Evolutionary conservation across 2,888 invertebrate species (phyloP).

Genomic region (Dryobotodes eremita): DNA sequence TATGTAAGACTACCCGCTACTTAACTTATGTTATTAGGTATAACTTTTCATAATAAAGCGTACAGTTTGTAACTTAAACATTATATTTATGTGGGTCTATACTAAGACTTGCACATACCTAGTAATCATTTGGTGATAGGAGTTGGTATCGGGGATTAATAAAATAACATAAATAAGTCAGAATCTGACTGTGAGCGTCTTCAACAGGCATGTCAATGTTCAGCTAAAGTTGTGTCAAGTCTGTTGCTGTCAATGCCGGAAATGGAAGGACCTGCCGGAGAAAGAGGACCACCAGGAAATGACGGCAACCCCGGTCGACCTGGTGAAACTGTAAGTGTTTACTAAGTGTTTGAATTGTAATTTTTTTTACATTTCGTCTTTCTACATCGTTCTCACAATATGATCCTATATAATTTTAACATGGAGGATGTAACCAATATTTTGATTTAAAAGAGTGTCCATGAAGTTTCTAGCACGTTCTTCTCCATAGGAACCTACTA

Average conservation of each 20-base stretch:
- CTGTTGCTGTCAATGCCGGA: constrained; percentile 79
- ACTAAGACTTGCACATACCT: too few species aligned
- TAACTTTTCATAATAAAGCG: too few species aligned
- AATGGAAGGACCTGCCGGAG: constrained; percentile 90
- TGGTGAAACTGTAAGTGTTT: constrained; percentile 64
- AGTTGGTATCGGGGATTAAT: background rate
- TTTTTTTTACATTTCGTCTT: too few species aligned
- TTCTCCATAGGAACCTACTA: background rate
- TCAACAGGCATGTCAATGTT: constrained; percentile 80
- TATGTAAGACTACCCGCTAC: too few species aligned
- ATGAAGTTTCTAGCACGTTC: background rate
- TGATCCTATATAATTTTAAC: background rate
- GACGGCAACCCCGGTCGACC: constrained; percentile 72
- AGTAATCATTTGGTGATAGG: background rate
- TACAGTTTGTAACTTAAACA: too few species aligned
- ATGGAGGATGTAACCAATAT: background rate
- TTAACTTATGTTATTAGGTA: too few species aligned
- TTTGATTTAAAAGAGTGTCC: background rate
- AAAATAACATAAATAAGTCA: background rate
- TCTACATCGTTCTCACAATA: background rate
- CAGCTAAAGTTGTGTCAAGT: constrained; percentile 75
- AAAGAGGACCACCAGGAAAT: constrained; percentile 84
- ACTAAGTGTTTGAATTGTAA: too few species aligned
- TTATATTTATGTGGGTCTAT: too few species aligned
- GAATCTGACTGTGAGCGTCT: background rate